phyloP scores from a whole-genome alignment of 2,797 vertebrate species.

The Ptychadena robeensis region DNA sequence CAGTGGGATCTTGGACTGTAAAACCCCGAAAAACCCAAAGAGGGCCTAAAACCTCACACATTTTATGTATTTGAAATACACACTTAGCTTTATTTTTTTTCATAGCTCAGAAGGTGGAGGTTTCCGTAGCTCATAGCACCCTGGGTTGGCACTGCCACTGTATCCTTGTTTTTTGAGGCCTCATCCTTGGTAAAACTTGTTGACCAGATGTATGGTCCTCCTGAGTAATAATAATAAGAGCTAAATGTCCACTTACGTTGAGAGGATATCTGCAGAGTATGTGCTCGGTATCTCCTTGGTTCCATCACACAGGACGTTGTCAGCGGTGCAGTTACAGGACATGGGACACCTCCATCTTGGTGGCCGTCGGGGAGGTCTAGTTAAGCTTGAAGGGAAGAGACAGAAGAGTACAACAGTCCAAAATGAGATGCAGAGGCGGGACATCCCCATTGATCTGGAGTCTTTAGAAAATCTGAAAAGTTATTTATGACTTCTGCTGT shows the following conservation, averaged over 20 bases:
- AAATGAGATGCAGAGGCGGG: not conserved
- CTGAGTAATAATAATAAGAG: not conserved
- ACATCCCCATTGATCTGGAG: not conserved
- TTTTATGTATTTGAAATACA: too few species aligned
- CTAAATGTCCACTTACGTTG: slow-evolving; percentile 67
- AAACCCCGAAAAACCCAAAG: too few species aligned
- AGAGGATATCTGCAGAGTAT: slow-evolving; percentile 68
- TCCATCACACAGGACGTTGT: slow-evolving; percentile 71
- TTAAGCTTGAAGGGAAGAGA: slow-evolving; percentile 2
- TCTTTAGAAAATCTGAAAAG: not conserved
- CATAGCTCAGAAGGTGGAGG: too few species aligned
- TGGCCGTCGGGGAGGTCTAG: slow-evolving; percentile 58
- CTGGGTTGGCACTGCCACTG: too few species aligned
- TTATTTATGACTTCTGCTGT: not conserved
- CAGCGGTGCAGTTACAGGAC: slow-evolving; percentile 70
- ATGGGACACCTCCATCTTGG: slow-evolving; percentile 69
- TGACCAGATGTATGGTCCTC: not conserved
- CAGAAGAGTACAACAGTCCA: slow-evolving; percentile 9
- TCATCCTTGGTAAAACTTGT: too few species aligned
- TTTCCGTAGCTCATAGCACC: too few species aligned
- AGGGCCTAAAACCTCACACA: too few species aligned
- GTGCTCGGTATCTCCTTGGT: slow-evolving; percentile 66
- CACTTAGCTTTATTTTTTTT: too few species aligned
- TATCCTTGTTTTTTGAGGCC: too few species aligned
- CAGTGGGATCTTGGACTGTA: too few species aligned